Base-by-base conservation (phyloP, 2,888 invertebrate genomes). In the Drymonia ruficornis region DNA sequence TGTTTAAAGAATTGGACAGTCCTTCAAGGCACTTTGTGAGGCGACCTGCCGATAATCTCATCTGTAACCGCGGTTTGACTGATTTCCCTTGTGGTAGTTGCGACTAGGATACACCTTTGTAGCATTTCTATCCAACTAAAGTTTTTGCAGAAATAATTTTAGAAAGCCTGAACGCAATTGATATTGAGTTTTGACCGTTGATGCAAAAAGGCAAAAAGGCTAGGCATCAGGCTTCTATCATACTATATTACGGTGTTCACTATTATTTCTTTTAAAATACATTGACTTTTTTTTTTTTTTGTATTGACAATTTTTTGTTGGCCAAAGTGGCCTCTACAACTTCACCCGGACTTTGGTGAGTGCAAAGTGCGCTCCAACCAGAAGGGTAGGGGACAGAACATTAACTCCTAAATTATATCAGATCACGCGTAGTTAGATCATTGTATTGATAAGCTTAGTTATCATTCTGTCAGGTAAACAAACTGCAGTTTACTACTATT, bases 21-120 rank as follows among this genome's bases (percentile, higher is more conserved):
- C 45, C 13, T 45, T n/a, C 45, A 45, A 45, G 15, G 18, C 45
- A 28, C 45, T 45, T 45, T 44, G 23, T 44, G 7, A 44, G 16
- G n/a, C n/a, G 16, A 19, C 34, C 6, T 18, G 9, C 19, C 48
- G 18, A 38, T 49, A n/a, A 49, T 28, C 18, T 49, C 8, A 23
- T 23, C 23, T 36, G 18, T 13, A 23, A 9, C 13, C 3, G 38
- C 13, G 13, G n/a, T 34, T 49, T n/a, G 3, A 23, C 16, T 38
- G 36, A 38, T 49, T 49, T 19, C 28, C 28, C 45, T 28, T 28
- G 28, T 28, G 45, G 13, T 44, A 13, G 13, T 23, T 44, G 23
- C 16, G 16, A 40, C 40, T 16, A 40, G 2, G 16, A 16, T 38
- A 16, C 36, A 36, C 36, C n/a, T 36, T 36, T 40, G 40, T 16